Conservation (phyloP, 2,888 invertebrate species). For the Zygothrica quintamaculata region DNA sequence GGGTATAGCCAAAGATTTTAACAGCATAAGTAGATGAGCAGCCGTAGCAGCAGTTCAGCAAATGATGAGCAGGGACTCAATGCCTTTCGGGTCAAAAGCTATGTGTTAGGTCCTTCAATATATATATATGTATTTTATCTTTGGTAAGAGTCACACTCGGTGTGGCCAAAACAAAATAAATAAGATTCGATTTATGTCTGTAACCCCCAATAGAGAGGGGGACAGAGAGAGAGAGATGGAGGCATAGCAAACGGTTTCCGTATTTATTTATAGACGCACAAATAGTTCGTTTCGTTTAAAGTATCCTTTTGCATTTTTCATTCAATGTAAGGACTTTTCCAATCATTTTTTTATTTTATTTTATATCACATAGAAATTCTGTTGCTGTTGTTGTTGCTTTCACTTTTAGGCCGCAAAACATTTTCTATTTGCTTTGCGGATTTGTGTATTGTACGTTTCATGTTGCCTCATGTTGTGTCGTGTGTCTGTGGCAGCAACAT, state of each 20-base stretch:
- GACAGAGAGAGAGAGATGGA: too few species aligned
- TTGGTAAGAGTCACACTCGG: conserved; percentile 66
- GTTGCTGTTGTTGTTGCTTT: conserved; percentile 11
- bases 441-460: too few species aligned
- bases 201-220: too few species aligned
- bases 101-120: conserved; percentile 69
- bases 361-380: conserved; percentile 60
- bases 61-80: conserved; percentile 44
- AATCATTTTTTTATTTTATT: conserved; percentile 1
- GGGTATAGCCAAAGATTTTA: too few species aligned
- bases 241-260: conserved; percentile 55
- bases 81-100: conserved; percentile 46
- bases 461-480: too few species aligned
- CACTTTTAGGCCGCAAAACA: conserved; percentile 69
- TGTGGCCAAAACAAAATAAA: conserved; percentile 71
- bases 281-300: conserved; percentile 65
- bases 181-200: conserved; percentile 79
- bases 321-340: too few species aligned
- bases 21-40: too few species aligned
- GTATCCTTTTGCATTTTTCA: conserved; percentile 23
- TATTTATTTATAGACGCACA: conserved; percentile 75
- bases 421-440: conserved; percentile 75
- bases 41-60: too few species aligned
- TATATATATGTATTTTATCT: conserved; percentile 80
- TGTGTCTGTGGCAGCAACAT: conserved; percentile 62